A percentile compares a stretch with the other conserved stretches of the same genome.
phyloP scores from a whole-genome alignment of 2,888 invertebrate species.

The Mythimna impura region DNA sequence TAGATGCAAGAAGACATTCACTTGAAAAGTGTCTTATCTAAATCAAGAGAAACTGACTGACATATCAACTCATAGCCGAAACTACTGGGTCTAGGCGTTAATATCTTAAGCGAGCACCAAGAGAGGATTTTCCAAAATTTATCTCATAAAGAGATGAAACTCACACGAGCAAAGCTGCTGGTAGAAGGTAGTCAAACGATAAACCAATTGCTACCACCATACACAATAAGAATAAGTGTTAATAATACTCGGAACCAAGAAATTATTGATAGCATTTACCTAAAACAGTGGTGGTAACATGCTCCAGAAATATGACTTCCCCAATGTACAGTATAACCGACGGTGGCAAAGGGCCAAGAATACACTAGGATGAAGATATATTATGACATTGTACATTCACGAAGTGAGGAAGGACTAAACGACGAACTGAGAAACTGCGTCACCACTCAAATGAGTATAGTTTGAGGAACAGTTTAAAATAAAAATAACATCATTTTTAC shows the following conservation, averaged over 20 bases:
- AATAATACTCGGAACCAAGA: constrained; percentile 11
- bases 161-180: no score
- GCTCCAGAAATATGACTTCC: constrained; percentile 58
- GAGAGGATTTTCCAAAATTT: no score
- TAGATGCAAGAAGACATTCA: no score
- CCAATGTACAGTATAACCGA: constrained; percentile 49
- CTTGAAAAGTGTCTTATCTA: neutral
- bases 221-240: neutral
- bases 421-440: constrained; percentile 32
- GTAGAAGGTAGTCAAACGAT: neutral
- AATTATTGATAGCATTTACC: constrained; percentile 58
- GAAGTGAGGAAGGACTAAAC: constrained; percentile 49
- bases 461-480: constrained; percentile 2
- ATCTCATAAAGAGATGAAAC: no score
- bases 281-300: constrained; percentile 48
- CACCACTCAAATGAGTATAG: constrained; percentile 27
- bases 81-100: no score
- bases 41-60: no score
- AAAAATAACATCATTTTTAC: neutral
- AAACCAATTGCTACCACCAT: neutral
- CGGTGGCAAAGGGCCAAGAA: constrained; percentile 55
- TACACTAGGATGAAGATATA: constrained; percentile 59
- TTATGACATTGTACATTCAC: constrained; percentile 56
- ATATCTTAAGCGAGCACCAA: no score
- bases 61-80: no score